phyloP scores from a whole-genome alignment of 2,113 vertebrate genomes.

The Erinaceus europaeus region DNA sequence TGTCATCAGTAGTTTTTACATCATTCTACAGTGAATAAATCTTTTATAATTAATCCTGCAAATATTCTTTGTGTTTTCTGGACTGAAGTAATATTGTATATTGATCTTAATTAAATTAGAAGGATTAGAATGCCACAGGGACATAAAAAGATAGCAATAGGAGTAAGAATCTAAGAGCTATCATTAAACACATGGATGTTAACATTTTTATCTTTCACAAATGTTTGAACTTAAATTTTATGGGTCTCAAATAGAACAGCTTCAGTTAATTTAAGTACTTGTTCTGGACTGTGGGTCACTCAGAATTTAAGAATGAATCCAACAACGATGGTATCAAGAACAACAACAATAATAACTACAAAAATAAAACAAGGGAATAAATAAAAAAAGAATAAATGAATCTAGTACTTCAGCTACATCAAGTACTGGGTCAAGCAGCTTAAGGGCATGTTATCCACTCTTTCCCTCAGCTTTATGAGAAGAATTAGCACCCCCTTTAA shows the following conservation, averaged over 20 bases:
- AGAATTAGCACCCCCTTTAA: not conserved
- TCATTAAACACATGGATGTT: conserved; percentile 65
- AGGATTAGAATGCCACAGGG: conserved; percentile 66
- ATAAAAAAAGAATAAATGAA: not conserved
- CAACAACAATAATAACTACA: too few relatives aligned
- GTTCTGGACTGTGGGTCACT: not conserved
- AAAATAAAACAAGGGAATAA: too few relatives aligned
- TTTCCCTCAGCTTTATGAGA: not conserved
- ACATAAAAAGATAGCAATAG: conserved; percentile 63
- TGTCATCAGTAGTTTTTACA: conserved; percentile 72
- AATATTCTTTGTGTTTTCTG: conserved; percentile 71
- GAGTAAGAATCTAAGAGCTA: conserved; percentile 69
- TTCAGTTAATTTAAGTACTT: conserved; percentile 48
- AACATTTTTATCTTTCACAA: conserved; percentile 71
- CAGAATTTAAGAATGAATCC: not conserved
- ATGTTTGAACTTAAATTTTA: conserved; percentile 68
- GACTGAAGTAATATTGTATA: conserved; percentile 54
- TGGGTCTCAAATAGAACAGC: conserved; percentile 46
- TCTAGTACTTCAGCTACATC: not conserved
- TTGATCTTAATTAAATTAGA: conserved; percentile 71
- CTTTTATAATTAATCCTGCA: conserved; percentile 63
- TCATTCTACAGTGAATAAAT: conserved; percentile 72
- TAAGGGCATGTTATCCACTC: not conserved
- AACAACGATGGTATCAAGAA: too few relatives aligned
- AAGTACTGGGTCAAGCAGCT: not conserved